Base-by-base conservation (phyloP, 1,140 invertebrate species). In the Ruditapes philippinarum region DNA sequence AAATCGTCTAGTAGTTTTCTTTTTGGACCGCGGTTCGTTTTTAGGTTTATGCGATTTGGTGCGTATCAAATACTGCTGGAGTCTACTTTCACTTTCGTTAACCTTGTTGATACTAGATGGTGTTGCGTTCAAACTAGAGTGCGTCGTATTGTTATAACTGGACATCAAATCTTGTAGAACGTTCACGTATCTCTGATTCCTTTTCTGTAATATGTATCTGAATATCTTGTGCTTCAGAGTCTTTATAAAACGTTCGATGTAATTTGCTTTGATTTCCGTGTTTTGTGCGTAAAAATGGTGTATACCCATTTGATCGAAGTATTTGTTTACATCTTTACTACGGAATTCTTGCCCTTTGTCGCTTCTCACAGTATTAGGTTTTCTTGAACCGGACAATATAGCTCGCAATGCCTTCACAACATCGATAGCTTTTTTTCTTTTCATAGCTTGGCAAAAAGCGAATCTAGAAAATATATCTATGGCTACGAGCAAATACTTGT, bases 231-330 rank as follows among this genome's bases (percentile, higher is more conserved):
- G 83, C 36, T 86, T 86, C 9, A 78, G 3, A 11, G 45, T 86
- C 38, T 86, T 76, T 1, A 86, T 78, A 3, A 86, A 31, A 9
- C 49, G 17, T 42, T 86, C 49, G 3, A 33, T 38, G 25, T 86
- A 86, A 31, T 60, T 86, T 3, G 73, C 73, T 65, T 86, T 76
- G 5, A 70, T 86, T n/a, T 76, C 84, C 36, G 12, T 76, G 28
- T 60, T 74, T 9, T 25, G 19, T 5, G 51, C 49, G 36, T 28
- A 25, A 40, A 86, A 62, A 65, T 76, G 84, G 28, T 73, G 65
- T 33, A 84, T 73, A 25, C n/a, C 36, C 19, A 5, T 9, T 2
- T 40, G 25, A 17, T 49, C 36, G 2, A 86, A 22, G 45, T 54
- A 86, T 40, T 57, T 60, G 3, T 9, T 36, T 0, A 45, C 54